Conservation (phyloP, 2,888 invertebrate genomes). For the Drosophila fungiperda region DNA sequence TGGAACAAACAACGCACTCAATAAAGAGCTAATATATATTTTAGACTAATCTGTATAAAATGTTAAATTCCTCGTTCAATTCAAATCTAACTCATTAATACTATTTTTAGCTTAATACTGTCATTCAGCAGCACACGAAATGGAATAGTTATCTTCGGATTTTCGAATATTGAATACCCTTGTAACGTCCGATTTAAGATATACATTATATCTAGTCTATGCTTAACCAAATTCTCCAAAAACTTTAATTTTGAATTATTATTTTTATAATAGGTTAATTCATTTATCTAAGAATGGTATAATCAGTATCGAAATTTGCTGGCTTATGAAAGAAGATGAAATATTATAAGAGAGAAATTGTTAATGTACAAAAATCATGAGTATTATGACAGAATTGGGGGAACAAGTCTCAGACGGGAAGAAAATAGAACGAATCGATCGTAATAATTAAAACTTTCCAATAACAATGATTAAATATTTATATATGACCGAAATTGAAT, state of each 20-base stretch:
- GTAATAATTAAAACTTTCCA: not conserved
- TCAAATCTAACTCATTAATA: not conserved
- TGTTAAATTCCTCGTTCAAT: constrained; percentile 32
- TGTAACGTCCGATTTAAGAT: not conserved
- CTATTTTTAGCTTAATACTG: constrained; percentile 30
- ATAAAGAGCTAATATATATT: constrained; percentile 28
- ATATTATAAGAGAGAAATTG: too few relatives aligned
- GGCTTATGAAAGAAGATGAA: too few relatives aligned
- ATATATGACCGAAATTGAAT: not conserved
- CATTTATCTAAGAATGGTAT: not conserved
- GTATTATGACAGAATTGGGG: too few relatives aligned
- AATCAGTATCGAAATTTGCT: not conserved
- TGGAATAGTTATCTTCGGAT: not conserved
- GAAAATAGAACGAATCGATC: not conserved
- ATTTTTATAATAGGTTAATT: not conserved
- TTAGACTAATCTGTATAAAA: constrained; percentile 50
- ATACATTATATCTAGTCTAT: not conserved
- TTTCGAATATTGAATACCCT: not conserved
- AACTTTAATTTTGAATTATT: not conserved
- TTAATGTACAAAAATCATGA: too few relatives aligned
- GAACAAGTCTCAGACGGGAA: not conserved
- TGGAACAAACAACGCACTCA: constrained; percentile 21
- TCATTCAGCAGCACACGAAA: constrained; percentile 29
- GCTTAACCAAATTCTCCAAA: not conserved
- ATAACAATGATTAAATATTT: not conserved